Conservation (phyloP, 2,888 invertebrate species). For the Melanargia galathea region DNA sequence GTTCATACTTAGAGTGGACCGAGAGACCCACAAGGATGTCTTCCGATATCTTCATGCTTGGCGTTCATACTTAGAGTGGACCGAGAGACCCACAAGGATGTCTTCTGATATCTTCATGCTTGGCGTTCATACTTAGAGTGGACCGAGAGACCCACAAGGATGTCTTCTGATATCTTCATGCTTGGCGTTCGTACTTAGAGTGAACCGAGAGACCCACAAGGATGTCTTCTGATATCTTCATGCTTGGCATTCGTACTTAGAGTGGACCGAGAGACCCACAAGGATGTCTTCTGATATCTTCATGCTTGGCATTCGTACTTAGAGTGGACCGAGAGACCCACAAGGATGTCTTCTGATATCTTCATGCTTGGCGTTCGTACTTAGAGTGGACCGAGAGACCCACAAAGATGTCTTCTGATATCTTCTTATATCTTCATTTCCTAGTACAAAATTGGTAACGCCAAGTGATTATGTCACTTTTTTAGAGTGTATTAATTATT, state of each 20-base stretch:
- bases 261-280: slow-evolving; percentile 84
- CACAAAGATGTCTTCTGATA: slow-evolving; percentile 37
- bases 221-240: slow-evolving; percentile 48
- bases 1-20: slow-evolving; percentile 96
- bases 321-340: slow-evolving; percentile 86
- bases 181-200: slow-evolving; percentile 97
- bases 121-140: slow-evolving; percentile 97
- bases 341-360: slow-evolving; percentile 42
- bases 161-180: slow-evolving; percentile 77
- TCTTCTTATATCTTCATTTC: slow-evolving; percentile 22
- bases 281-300: slow-evolving; percentile 41
- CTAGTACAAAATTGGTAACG: neutral
- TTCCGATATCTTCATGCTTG: slow-evolving; percentile 91
- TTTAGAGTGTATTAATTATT: no score
- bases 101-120: slow-evolving; percentile 86
- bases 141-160: slow-evolving; percentile 66
- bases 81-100: slow-evolving; percentile 60
- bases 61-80: slow-evolving; percentile 96
- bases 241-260: slow-evolving; percentile 97
- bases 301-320: slow-evolving; percentile 96
- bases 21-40: slow-evolving; percentile 51
- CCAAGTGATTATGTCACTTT: no score
- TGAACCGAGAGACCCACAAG: slow-evolving; percentile 78
- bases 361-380: no score
- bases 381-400: no score